A percentile compares a stretch with the other conserved stretches of the same genome.
These are phyloP conservation scores for Phasianus colchicus DNA, from an alignment of 2,113 vertebrate species.

Conservation along the genomic window DNA sequence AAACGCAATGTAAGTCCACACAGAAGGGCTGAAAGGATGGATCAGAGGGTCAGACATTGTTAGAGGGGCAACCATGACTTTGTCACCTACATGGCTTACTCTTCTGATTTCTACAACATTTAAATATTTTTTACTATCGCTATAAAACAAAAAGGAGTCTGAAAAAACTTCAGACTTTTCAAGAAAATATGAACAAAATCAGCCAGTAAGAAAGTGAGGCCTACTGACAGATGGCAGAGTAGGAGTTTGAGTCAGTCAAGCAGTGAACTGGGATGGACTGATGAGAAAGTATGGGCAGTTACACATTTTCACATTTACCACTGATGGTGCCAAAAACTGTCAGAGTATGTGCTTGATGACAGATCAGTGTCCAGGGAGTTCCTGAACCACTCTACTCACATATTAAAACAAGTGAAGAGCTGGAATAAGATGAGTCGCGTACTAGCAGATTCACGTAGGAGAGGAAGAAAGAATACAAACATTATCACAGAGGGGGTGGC, in stretches of 20 bases:
- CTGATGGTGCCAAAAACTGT: neutral
- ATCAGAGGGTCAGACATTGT: neutral
- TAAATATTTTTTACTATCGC: rapidly evolving
- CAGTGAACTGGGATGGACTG: neutral
- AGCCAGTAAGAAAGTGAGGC: neutral
- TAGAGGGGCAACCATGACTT: neutral
- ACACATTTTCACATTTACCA: neutral
- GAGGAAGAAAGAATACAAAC: neutral
- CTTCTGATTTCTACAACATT: neutral
- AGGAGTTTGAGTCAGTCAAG: neutral
- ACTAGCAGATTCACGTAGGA: neutral
- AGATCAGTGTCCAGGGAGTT: neutral
- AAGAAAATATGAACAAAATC: neutral
- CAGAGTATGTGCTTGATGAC: neutral
- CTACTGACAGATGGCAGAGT: neutral
- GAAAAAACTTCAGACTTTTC: neutral
- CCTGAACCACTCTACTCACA: neutral
- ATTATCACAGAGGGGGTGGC: neutral
- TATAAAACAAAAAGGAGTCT: neutral
- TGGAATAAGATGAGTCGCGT: neutral
- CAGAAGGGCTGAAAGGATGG: neutral
- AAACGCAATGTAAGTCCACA: neutral
- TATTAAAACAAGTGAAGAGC: neutral
- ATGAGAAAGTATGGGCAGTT: neutral
- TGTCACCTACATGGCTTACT: neutral